Conservation (phyloP, 2,113 vertebrate genomes). For the Stomatorhinus ivindoensis region DNA sequence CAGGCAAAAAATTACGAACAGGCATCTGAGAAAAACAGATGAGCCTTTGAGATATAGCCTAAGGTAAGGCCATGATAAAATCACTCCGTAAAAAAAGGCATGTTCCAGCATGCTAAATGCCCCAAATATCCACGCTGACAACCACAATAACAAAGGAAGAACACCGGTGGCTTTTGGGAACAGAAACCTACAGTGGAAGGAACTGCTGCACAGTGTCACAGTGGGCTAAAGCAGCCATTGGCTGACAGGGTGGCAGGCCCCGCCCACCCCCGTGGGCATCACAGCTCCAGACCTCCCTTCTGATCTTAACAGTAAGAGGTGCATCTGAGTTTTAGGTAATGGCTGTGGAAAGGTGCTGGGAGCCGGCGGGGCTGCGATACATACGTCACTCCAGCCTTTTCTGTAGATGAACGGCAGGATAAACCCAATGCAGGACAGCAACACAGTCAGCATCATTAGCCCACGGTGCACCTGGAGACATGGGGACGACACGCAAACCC, state of each 20-base stretch:
- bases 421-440: slow-evolving; percentile 63
- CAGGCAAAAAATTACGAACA: neutral
- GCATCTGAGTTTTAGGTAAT: neutral
- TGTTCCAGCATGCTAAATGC: neutral
- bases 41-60: neutral
- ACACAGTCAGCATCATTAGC: slow-evolving; percentile 65
- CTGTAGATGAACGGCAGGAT: slow-evolving; percentile 73
- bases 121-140: neutral
- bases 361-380: slow-evolving; percentile 9
- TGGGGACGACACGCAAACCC: neutral
- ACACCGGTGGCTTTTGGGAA: neutral
- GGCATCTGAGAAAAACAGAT: neutral
- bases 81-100: neutral
- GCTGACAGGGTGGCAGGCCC: neutral
- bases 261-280: neutral
- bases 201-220: neutral
- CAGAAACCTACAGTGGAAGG: neutral
- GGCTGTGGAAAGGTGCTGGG: neutral
- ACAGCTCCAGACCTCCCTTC: neutral
- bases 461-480: slow-evolving; percentile 64
- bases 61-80: neutral
- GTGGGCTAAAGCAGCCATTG: neutral
- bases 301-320: neutral
- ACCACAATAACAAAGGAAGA: neutral
- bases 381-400: slow-evolving; percentile 71